These are phyloP conservation scores for Nettapus auritus DNA, from an alignment of 2,113 vertebrate genomes.

Conservation along the genomic window DNA sequence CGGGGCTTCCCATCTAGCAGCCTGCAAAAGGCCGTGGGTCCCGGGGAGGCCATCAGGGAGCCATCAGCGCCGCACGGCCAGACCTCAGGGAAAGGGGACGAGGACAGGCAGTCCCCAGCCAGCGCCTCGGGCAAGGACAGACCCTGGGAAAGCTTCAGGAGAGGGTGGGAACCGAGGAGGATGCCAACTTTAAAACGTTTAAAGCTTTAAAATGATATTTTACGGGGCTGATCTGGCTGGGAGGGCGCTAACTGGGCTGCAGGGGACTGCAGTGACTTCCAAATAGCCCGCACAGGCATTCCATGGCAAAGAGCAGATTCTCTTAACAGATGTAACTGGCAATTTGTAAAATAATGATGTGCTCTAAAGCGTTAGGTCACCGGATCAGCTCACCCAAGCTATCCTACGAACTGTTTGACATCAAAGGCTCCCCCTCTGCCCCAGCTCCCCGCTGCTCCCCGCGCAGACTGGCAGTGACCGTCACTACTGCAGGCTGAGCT, in stretches of 20 bases:
- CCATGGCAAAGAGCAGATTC: background rate
- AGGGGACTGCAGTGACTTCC: background rate
- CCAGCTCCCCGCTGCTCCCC: background rate
- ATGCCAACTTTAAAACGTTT: background rate
- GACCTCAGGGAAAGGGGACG: background rate
- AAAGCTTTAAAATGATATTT: too few relatives aligned
- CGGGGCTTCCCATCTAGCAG: background rate
- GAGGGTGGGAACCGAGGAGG: background rate
- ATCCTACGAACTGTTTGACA: background rate
- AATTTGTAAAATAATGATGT: background rate
- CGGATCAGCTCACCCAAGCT: background rate
- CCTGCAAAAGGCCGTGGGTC: rapidly evolving
- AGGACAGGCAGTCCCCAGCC: rapidly evolving
- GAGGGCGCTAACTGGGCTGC: too few relatives aligned
- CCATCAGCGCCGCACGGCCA: background rate
- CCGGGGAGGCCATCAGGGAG: rapidly evolving
- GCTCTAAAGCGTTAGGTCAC: background rate
- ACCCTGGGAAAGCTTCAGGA: background rate
- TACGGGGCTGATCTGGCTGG: too few relatives aligned
- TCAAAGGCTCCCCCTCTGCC: background rate
- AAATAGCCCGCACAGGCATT: background rate
- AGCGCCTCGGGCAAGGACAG: rapidly evolving
- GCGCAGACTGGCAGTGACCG: background rate
- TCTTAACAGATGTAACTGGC: background rate
- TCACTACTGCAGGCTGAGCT: background rate